phyloP scores from a whole-genome alignment of 1,140 invertebrate genomes.

The Mycetomoellerius zeteki region DNA sequence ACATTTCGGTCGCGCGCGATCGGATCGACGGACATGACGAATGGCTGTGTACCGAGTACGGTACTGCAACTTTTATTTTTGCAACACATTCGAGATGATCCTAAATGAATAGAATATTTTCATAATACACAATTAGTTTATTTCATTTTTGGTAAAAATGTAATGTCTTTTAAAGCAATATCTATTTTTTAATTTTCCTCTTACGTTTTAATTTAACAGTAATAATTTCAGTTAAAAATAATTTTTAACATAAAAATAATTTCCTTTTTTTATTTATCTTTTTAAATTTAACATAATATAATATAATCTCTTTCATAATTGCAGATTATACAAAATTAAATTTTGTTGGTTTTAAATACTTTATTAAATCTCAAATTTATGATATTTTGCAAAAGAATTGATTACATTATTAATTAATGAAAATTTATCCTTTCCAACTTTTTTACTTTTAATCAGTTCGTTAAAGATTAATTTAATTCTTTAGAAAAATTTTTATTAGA shows the following conservation, averaged over 20 bases:
- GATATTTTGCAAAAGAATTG: neutral
- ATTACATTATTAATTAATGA: conserved; percentile 10
- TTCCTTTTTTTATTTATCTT: neutral
- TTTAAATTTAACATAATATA: neutral
- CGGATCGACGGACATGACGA: conserved; percentile 54
- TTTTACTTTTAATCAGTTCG: neutral
- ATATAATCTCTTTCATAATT: neutral
- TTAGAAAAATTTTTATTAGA: neutral
- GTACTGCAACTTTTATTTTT: neutral
- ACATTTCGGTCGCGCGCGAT: conserved; percentile 31
- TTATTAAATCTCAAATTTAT: neutral
- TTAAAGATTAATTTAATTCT: neutral
- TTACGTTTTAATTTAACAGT: neutral
- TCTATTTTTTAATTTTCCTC: neutral
- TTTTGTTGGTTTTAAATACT: neutral
- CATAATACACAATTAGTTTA: neutral
- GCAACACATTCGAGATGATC: neutral
- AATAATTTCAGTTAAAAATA: conserved; percentile 3
- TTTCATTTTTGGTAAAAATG: neutral
- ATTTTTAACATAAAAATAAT: neutral
- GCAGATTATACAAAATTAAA: neutral
- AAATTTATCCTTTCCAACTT: neutral
- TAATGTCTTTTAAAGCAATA: neutral
- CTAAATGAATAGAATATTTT: neutral
- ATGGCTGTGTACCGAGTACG: conserved; percentile 68